Base-by-base conservation (phyloP, 2,888 invertebrate species). In the Volucella bombylans region DNA sequence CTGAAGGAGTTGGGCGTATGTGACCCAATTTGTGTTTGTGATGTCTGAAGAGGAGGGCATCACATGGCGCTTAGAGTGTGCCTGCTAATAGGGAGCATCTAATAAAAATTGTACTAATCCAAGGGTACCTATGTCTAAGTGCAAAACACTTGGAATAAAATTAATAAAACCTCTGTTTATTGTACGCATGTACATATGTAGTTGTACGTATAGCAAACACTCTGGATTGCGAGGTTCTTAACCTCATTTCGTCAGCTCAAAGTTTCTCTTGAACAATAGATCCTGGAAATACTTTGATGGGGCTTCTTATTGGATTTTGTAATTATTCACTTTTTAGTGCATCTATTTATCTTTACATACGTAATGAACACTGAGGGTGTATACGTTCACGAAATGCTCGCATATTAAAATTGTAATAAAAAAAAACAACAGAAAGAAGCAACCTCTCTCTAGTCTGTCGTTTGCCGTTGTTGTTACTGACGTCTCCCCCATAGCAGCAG, bases 401-500 rank as follows among this genome's bases (percentile, higher is more conserved):
- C n/a, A 8, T 64, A 64, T 49, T 49, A 49, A 38, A 64, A 38
- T 38, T 31, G 31, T 31, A 31, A 31, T 31, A 23, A 23, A 23
- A 23, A 23, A 67, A 67, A 71, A 71, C 57, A 59, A 52, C 52
- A 61, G 23, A 14, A n/a, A 38, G 18, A 54, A 57, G 8, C 15
- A 31, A 39, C 55, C 31, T 52, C 59, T 31, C 45, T 18, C 23
- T 23, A 23, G 4, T 23, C 23, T 23, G 23, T 14, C 59, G 54
- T 38, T 38, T 62, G n/a, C 9, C 39, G 1, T 67, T 43, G 52
- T 50, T 41, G 11, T 55, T 31, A 4, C 6, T 31, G 31, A 6
- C 41, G 47, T 67, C 65, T 39, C 45, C 61, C 52, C 61, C 54
- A 71, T 69, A 62, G 59, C 52, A 76, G 15, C 47, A 47, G 39